Percentiles rank a stretch among this genome's conserved stretches.
Evolutionary conservation across 1,140 invertebrate species (phyloP).

Genomic region (Leptinotarsa lineolata): DNA sequence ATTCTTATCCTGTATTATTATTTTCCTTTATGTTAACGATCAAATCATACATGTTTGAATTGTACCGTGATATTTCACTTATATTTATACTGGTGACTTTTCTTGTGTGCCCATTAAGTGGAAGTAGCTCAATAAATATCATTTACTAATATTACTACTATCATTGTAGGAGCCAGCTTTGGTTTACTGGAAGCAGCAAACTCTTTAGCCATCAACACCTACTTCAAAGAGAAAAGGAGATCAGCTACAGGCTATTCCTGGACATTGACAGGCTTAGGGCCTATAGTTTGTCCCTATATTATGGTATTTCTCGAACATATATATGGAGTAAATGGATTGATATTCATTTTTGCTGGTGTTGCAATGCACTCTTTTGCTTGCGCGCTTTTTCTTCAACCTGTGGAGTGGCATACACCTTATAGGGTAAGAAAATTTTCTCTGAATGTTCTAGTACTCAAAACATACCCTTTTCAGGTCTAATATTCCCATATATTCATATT

Average conservation of each 20-base stretch:
- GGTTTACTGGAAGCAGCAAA: conserved; percentile 59
- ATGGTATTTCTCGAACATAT: conserved; percentile 49
- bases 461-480: no score
- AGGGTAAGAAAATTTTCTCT: background rate
- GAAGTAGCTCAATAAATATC: no score
- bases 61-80: no score
- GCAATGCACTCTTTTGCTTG: conserved; percentile 55
- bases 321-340: conserved; percentile 55
- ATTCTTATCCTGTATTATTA: no score
- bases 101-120: no score
- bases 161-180: conserved; percentile 10
- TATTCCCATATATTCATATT: no score
- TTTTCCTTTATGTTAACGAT: no score
- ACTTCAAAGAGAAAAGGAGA: conserved; percentile 57
- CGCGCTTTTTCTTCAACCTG: conserved; percentile 58
- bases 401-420: conserved; percentile 61
- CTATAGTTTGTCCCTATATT: conserved; percentile 58
- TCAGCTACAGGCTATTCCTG: conserved; percentile 57
- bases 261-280: conserved; percentile 57
- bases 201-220: conserved; percentile 57
- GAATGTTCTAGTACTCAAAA: no score
- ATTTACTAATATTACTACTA: background rate
- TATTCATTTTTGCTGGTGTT: conserved; percentile 56
- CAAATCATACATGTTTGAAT: no score
- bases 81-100: no score